A percentile compares a stretch with the other conserved stretches of the same genome.
Conservation (phyloP, 2,888 invertebrate species). For the Campoletis raptor region DNA sequence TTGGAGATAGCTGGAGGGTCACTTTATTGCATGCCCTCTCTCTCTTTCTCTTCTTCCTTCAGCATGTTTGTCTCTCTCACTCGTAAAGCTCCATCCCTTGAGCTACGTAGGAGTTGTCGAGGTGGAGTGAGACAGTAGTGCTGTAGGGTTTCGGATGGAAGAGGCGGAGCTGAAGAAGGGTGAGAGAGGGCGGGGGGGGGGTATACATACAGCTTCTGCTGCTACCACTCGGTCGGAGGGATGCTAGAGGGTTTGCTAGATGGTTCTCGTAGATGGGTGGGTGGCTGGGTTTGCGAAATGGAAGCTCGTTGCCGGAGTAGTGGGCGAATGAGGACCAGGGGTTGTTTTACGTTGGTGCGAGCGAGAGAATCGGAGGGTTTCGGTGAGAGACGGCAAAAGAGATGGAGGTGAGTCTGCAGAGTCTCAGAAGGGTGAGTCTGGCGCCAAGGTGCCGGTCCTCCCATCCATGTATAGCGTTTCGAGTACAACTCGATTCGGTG, state of each 20-base stretch:
- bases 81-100: constrained; percentile 80
- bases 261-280: constrained; percentile 72
- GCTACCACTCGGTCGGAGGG: constrained; percentile 68
- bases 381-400: constrained; percentile 68
- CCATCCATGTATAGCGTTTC: constrained; percentile 71
- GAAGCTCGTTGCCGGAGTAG: constrained; percentile 72
- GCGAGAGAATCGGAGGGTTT: constrained; percentile 68
- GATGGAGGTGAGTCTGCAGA: constrained; percentile 84
- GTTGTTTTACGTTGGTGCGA: constrained; percentile 75
- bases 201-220: constrained; percentile 63
- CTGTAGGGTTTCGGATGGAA: constrained; percentile 65
- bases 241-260: constrained; percentile 73
- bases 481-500: constrained; percentile 70
- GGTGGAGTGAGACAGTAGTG: constrained; percentile 66
- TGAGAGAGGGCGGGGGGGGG: constrained; percentile 65
- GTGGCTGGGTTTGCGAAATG: constrained; percentile 75
- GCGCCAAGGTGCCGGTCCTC: constrained; percentile 85
- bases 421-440: constrained; percentile 84
- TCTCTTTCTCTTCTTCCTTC: constrained; percentile 40
- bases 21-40: constrained; percentile 62
- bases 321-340: constrained; percentile 65
- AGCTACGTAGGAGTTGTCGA: constrained; percentile 82
- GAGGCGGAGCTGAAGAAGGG: constrained; percentile 61
- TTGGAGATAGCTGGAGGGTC: constrained; percentile 84
- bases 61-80: constrained; percentile 53